A percentile compares a stretch with the other conserved stretches of the same genome.
These are phyloP conservation scores for Nomada ruficornis DNA, from an alignment of 2,888 invertebrate species.

Conservation along the genomic window DNA sequence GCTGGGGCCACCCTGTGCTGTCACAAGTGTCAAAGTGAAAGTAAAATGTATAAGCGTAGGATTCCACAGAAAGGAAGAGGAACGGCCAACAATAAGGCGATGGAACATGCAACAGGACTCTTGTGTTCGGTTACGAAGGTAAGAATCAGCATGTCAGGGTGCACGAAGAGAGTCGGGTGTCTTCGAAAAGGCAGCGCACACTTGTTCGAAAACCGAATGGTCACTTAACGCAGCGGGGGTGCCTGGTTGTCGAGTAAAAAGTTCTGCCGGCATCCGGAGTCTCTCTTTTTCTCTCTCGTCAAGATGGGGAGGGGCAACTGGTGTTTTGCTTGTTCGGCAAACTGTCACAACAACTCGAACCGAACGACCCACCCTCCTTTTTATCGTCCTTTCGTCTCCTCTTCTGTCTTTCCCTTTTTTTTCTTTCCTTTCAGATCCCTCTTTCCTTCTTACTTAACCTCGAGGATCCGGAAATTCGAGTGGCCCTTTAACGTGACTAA, in stretches of 20 bases:
- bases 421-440: slow-evolving; percentile 12
- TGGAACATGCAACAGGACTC: slow-evolving; percentile 48
- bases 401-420: slow-evolving; percentile 6
- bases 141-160: slow-evolving; percentile 21
- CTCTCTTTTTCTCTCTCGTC: slow-evolving; percentile 4
- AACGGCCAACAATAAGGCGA: background rate
- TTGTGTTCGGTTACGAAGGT: background rate
- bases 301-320: slow-evolving; percentile 51
- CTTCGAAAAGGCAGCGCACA: slow-evolving; percentile 48
- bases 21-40: background rate
- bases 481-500: slow-evolving; percentile 56
- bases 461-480: slow-evolving; percentile 70
- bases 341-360: slow-evolving; percentile 82
- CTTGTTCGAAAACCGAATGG: slow-evolving; percentile 68
- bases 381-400: slow-evolving; percentile 39
- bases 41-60: background rate
- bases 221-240: slow-evolving; percentile 72
- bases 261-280: slow-evolving; percentile 62
- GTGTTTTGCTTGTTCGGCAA: slow-evolving; percentile 78
- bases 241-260: slow-evolving; percentile 61
- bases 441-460: slow-evolving; percentile 31
- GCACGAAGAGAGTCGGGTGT: slow-evolving; percentile 50
- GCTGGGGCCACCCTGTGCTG: no score
- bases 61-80: background rate
- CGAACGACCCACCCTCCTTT: slow-evolving; percentile 59